A percentile compares a stretch with the other conserved stretches of the same genome.
phyloP scores from a whole-genome alignment of 2,888 invertebrate species.

The Cancer borealis region DNA sequence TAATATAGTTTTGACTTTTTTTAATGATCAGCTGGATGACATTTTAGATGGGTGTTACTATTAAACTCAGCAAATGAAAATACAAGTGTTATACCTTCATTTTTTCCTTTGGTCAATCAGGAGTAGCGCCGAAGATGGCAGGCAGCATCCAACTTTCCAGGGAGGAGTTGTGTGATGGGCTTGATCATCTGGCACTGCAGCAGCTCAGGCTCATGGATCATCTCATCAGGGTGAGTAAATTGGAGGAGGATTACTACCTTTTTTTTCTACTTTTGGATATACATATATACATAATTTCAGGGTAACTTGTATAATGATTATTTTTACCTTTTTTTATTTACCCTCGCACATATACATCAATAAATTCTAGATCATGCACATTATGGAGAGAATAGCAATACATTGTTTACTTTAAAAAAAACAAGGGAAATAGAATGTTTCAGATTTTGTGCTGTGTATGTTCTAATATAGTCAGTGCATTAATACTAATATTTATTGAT shows the following conservation, averaged over 20 bases:
- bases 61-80: neutral
- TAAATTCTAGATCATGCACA: neutral
- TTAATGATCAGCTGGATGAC: neutral
- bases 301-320: neutral
- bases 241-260: neutral
- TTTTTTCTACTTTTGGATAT: neutral
- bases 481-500: neutral
- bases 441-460: neutral
- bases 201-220: slow-evolving; percentile 71
- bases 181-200: slow-evolving; percentile 68
- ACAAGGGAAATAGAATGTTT: too few species aligned
- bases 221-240: slow-evolving; percentile 59
- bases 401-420: too few species aligned
- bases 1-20: neutral
- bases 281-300: neutral
- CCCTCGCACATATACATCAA: neutral
- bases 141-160: slow-evolving; percentile 57
- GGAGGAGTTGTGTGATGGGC: slow-evolving; percentile 64
- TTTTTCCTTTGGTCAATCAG: neutral
- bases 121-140: slow-evolving; percentile 54
- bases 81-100: neutral
- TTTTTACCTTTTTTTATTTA: neutral
- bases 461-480: neutral
- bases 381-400: neutral
- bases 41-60: neutral